These are phyloP conservation scores for Corvus hawaiiensis DNA, from an alignment of 2,113 vertebrate genomes.

Conservation along the genomic window DNA sequence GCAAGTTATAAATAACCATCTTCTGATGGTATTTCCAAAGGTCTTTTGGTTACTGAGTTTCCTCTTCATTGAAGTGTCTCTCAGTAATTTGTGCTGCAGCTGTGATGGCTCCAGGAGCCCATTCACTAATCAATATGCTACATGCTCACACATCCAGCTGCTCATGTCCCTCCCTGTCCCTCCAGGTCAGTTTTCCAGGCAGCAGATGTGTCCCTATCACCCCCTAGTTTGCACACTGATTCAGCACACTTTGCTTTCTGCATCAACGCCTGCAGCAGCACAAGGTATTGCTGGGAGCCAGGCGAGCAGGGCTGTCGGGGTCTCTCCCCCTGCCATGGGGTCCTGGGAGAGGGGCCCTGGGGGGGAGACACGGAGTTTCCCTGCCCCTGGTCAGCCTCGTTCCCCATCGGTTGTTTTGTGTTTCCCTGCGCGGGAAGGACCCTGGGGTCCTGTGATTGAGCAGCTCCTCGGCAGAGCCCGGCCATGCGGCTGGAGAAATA, in stretches of 20 bases:
- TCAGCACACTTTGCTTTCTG: not conserved
- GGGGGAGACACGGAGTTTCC: too few species aligned
- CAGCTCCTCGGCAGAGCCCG: too few species aligned
- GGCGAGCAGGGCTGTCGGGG: not conserved
- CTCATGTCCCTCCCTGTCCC: not conserved
- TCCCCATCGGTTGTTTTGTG: too few species aligned
- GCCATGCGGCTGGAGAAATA: too few species aligned
- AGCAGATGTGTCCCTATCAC: conserved; percentile 3
- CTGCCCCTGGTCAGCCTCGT: too few species aligned
- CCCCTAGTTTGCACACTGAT: not conserved
- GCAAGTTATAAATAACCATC: not conserved
- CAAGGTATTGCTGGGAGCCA: not conserved
- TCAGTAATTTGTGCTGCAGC: not conserved
- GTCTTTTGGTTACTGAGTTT: not conserved
- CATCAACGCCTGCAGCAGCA: not conserved
- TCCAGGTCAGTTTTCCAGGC: conserved; percentile 11
- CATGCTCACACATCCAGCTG: not conserved
- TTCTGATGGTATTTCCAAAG: not conserved
- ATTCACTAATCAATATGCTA: not conserved
- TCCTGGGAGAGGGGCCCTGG: too few species aligned
- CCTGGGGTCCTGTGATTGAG: too few species aligned
- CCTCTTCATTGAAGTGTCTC: not conserved
- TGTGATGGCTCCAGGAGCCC: not conserved
- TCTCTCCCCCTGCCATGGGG: too few species aligned
- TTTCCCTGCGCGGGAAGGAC: too few species aligned